These are phyloP conservation scores for Colostygia pectinataria DNA, from an alignment of 2,888 invertebrate genomes.

Conservation along the genomic window DNA sequence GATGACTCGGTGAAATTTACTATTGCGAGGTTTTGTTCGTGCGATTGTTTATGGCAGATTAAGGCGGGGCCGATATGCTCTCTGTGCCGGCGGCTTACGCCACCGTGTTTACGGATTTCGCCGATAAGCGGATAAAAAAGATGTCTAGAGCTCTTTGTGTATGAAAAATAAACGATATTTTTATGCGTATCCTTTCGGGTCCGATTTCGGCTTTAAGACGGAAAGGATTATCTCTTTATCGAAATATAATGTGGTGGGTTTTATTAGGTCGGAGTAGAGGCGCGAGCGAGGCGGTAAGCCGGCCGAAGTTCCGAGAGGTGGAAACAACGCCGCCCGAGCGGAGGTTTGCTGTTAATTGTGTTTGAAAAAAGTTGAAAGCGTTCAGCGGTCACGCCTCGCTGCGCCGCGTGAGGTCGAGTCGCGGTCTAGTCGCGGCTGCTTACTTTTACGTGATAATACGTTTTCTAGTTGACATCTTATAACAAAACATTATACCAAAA, in stretches of 20 bases:
- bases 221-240: slow-evolving; percentile 49
- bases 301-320: background rate
- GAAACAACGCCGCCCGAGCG: background rate
- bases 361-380: too few species aligned
- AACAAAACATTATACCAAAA: too few species aligned
- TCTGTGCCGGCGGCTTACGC: slow-evolving; percentile 45
- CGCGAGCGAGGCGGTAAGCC: background rate
- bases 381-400: too few species aligned
- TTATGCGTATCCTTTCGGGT: slow-evolving; percentile 37
- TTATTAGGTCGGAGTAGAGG: slow-evolving; percentile 11
- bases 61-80: slow-evolving; percentile 59
- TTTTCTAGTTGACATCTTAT: too few species aligned
- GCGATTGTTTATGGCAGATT: slow-evolving; percentile 70
- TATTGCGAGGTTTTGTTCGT: slow-evolving; percentile 62
- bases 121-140: slow-evolving; percentile 61
- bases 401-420: too few species aligned
- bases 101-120: slow-evolving; percentile 56
- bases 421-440: too few species aligned
- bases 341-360: slow-evolving; percentile 4
- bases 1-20: slow-evolving; percentile 67
- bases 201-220: slow-evolving; percentile 26
- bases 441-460: too few species aligned
- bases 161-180: slow-evolving; percentile 52
- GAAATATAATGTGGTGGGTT: slow-evolving; percentile 39
- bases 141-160: slow-evolving; percentile 51